Evolutionary conservation across 2,888 invertebrate species (phyloP), one percentile per base, ranked within the genome.

Genomic region (Amphimallon solstitiale): DNA sequence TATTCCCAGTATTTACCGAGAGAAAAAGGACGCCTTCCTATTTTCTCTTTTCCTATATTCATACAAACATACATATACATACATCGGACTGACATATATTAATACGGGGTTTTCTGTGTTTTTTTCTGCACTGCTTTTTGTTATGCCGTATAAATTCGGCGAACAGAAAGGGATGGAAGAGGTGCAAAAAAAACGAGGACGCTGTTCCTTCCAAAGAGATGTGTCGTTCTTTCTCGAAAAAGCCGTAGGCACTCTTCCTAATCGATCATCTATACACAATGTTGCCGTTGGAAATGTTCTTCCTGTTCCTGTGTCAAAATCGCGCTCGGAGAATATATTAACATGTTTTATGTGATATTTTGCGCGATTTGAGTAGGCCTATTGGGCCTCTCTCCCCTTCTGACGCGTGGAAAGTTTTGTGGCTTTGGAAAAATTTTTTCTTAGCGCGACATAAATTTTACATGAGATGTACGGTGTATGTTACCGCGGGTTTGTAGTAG

Each of bases 181-280:
- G 45, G 45, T 38, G 43, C 15, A 59, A 43, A 29, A n/a, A 5
- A 29, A 29, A 29, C 5, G 29, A 29, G 56, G 40, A 59, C 17
- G 56, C 43, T 15, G 35, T 34, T 34, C 14, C 6, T 9, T 29
- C 2, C 29, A 5, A 29, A n/a, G 48, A 49, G 38, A 54, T 54
- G 54, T 40, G 54, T 54, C n/a, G n/a, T n/a, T n/a, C n/a, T 37
- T 15, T 38, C 54, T 19, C 54, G 54, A n/a, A n/a, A n/a, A n/a
- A 29, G 29, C 29, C 56, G 45, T 43, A 59, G 56, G 56, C 56
- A 59, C 56, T 59, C 43, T 59, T 29, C 56, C 40, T 59, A 59
- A 59, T 59, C 56, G 56, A 59, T 59, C 56, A 59, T 59, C 56
- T 15, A 23, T 59, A 59, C 56, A 59, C 56, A 59, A 59, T 59